Percentiles rank a stretch among this genome's conserved stretches.
These are phyloP conservation scores for Tachina grossa DNA, from an alignment of 2,888 invertebrate species.

Conservation along the genomic window DNA sequence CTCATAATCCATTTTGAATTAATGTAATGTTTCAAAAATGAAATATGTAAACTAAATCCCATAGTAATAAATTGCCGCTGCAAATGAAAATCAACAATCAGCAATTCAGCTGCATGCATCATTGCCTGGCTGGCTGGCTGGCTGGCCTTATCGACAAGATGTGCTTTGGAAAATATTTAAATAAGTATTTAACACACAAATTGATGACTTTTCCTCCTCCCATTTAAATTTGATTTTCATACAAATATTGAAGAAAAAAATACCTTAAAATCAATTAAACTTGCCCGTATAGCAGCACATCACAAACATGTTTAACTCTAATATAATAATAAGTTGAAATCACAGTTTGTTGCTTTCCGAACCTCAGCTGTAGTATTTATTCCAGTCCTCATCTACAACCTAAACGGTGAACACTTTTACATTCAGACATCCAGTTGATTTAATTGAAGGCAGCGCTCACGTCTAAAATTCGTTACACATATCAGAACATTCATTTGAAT, in stretches of 20 bases:
- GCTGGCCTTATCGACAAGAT: neutral
- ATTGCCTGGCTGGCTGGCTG: neutral
- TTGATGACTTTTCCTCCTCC: slow-evolving; percentile 40
- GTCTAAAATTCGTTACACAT: slow-evolving; percentile 69
- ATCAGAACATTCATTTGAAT: slow-evolving; percentile 64
- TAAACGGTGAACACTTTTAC: slow-evolving; percentile 5
- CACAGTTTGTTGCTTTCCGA: slow-evolving; percentile 2
- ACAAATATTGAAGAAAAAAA: slow-evolving; percentile 22
- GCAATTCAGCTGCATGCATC: neutral
- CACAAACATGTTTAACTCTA: slow-evolving; percentile 34
- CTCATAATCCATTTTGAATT: slow-evolving; percentile 66
- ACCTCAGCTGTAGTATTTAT: slow-evolving; percentile 5
- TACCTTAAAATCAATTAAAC: slow-evolving; percentile 58
- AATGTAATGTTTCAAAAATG: slow-evolving; percentile 51
- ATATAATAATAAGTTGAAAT: slow-evolving; percentile 38
- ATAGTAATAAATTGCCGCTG: slow-evolving; percentile 59
- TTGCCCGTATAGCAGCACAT: slow-evolving; percentile 42
- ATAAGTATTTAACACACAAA: slow-evolving; percentile 48
- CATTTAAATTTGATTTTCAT: slow-evolving; percentile 27
- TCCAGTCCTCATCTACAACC: slow-evolving; percentile 4
- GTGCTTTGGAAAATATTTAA: slow-evolving; percentile 3
- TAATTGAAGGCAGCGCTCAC: slow-evolving; percentile 60
- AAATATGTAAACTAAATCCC: slow-evolving; percentile 47
- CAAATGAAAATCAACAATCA: slow-evolving; percentile 42
- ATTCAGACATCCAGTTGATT: slow-evolving; percentile 15